These are phyloP conservation scores for Threskiornis aethiopicus DNA, from an alignment of 2,797 vertebrate species.

Conservation along the genomic window DNA sequence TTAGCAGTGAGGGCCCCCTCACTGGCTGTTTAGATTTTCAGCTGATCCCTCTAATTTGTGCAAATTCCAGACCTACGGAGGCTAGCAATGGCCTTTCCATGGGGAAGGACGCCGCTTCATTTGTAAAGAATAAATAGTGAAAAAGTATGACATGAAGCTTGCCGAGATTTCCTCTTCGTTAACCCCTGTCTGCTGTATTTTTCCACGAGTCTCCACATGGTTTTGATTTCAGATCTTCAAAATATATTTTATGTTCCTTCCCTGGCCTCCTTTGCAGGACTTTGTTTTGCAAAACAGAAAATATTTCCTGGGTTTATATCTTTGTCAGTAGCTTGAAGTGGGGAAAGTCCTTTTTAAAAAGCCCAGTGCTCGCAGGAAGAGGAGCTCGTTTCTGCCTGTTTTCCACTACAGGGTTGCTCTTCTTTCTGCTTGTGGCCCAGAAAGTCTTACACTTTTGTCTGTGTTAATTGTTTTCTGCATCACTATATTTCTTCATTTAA, in stretches of 20 bases:
- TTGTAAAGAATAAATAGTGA: neutral
- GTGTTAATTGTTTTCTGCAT: neutral
- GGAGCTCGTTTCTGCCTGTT: neutral
- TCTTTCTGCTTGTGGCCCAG: neutral
- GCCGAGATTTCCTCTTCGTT: neutral
- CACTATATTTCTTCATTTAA: neutral
- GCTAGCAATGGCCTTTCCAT: neutral
- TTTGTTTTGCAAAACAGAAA: slow-evolving; percentile 17
- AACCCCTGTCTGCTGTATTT: neutral
- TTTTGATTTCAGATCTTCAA: slow-evolving; percentile 45
- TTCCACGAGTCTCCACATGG: neutral
- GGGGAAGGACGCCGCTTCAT: neutral
- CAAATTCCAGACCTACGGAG: neutral
- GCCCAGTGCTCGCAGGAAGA: rapidly evolving
- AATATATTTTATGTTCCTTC: neutral
- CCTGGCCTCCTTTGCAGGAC: neutral
- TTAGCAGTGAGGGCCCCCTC: neutral
- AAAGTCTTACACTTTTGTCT: neutral
- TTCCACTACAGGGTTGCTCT: neutral
- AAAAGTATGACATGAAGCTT: neutral
- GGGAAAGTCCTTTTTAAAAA: neutral
- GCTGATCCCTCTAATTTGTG: neutral
- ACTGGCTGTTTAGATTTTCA: neutral
- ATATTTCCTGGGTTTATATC: neutral
- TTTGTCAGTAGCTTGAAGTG: neutral